A percentile compares a stretch with the other conserved stretches of the same genome.
phyloP scores from a whole-genome alignment of 1,140 invertebrate species.

The Dendrolimus punctatus region DNA sequence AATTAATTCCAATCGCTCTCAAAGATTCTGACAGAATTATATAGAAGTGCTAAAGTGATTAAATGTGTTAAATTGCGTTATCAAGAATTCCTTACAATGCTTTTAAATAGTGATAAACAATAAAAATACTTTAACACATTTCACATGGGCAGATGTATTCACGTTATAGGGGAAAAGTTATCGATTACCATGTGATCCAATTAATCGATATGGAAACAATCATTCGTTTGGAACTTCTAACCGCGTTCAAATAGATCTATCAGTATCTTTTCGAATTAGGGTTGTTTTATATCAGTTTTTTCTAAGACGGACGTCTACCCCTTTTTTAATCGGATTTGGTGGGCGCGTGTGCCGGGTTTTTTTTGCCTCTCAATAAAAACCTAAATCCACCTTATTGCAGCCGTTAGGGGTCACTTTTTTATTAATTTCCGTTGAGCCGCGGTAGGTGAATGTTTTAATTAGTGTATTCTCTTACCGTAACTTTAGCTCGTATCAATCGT shows the following conservation, averaged over 20 bases:
- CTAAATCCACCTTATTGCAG: slow-evolving; percentile 61
- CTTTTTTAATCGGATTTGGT: slow-evolving; percentile 68
- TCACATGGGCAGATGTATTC: slow-evolving; percentile 55
- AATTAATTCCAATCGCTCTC: no score
- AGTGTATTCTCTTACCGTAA: slow-evolving; percentile 18
- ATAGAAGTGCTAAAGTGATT: no score
- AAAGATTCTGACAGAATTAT: no score
- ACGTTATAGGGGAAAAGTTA: slow-evolving; percentile 56
- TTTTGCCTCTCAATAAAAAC: slow-evolving; percentile 52
- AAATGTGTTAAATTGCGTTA: no score
- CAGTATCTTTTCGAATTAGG: slow-evolving; percentile 55
- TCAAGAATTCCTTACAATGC: no score
- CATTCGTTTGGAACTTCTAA: slow-evolving; percentile 41
- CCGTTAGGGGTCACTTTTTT: slow-evolving; percentile 59
- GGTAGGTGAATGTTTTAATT: slow-evolving; percentile 65
- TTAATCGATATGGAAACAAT: slow-evolving; percentile 68
- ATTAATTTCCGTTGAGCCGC: slow-evolving; percentile 34
- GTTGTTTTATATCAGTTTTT: slow-evolving; percentile 60
- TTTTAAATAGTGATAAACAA: slow-evolving; percentile 13
- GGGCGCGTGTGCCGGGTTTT: slow-evolving; percentile 55
- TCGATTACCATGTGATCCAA: slow-evolving; percentile 69
- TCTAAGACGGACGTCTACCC: slow-evolving; percentile 51
- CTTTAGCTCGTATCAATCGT: slow-evolving; percentile 24
- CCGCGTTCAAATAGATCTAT: slow-evolving; percentile 62
- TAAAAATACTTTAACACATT: slow-evolving; percentile 32